A percentile compares a stretch with the other conserved stretches of the same genome.
phyloP scores from a whole-genome alignment of 2,888 invertebrate genomes.

The Sarcophaga rosellei region DNA sequence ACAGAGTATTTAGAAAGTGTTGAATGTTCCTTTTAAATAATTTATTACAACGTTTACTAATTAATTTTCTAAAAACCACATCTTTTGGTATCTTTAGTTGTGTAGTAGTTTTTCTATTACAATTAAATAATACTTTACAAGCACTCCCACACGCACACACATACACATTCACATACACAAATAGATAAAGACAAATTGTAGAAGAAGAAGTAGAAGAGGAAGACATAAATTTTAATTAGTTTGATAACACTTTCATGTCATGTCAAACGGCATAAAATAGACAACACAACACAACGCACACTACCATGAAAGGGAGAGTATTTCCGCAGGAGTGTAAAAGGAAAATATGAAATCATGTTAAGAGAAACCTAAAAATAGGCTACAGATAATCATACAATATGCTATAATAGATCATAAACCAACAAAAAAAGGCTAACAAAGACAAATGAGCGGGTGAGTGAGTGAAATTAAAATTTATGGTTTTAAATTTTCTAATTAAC shows the following conservation, averaged over 20 bases:
- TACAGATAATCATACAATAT: background rate
- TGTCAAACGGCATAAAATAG: background rate
- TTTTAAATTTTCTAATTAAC: slow-evolving; percentile 38
- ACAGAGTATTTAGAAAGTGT: background rate
- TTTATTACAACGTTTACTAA: slow-evolving; percentile 49
- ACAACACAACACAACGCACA: slow-evolving; percentile 4
- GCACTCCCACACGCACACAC: background rate
- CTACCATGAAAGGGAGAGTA: too few species aligned
- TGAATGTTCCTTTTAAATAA: slow-evolving; percentile 28
- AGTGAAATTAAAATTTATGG: slow-evolving; percentile 34
- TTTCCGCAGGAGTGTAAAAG: background rate
- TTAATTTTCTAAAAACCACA: slow-evolving; percentile 42
- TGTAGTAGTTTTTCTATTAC: background rate
- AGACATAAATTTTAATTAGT: slow-evolving; percentile 46
- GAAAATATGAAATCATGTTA: background rate
- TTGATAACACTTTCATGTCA: slow-evolving; percentile 27
- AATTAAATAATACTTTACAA: too few species aligned
- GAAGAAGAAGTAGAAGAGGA: background rate
- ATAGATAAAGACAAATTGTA: too few species aligned
- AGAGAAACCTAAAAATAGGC: background rate
- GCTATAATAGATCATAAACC: background rate
- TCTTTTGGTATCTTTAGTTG: background rate
- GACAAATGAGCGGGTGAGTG: background rate
- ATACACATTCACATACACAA: background rate
- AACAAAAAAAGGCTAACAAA: background rate